Percentiles rank a stretch among this genome's conserved stretches.
Evolutionary conservation across 2,888 invertebrate species (phyloP).

Genomic region (Crocallis elinguaria): DNA sequence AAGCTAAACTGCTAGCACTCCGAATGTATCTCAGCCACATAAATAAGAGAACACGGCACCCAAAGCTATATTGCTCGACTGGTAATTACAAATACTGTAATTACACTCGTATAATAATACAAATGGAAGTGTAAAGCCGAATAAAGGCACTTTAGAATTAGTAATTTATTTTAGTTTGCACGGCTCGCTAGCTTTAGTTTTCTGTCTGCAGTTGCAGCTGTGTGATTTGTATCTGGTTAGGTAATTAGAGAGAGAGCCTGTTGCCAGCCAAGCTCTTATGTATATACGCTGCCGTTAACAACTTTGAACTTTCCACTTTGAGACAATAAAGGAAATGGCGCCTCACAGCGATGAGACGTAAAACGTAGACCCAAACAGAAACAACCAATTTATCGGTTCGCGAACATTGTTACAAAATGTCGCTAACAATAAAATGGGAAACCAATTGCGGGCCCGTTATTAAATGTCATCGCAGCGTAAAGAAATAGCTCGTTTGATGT

Average conservation of each 20-base stretch:
- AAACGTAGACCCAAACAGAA: slow-evolving; percentile 26
- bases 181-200: slow-evolving; percentile 28
- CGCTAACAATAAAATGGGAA: slow-evolving; percentile 58
- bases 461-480: slow-evolving; percentile 64
- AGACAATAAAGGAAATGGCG: slow-evolving; percentile 13
- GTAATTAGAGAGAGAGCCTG: slow-evolving; percentile 40
- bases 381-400: slow-evolving; percentile 45
- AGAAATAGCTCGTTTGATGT: slow-evolving; percentile 71
- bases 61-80: background rate
- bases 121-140: slow-evolving; percentile 24
- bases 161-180: slow-evolving; percentile 41
- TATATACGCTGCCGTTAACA: slow-evolving; percentile 4
- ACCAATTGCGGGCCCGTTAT: slow-evolving; percentile 60
- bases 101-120: slow-evolving; percentile 8
- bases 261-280: slow-evolving; percentile 9
- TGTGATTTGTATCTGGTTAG: slow-evolving; percentile 28
- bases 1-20: too few relatives aligned
- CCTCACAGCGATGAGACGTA: slow-evolving; percentile 24
- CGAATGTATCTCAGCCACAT: background rate
- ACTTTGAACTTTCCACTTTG: slow-evolving; percentile 4
- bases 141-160: slow-evolving; percentile 27
- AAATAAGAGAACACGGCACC: background rate
- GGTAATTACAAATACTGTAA: slow-evolving; percentile 6
- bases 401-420: slow-evolving; percentile 53
- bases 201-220: slow-evolving; percentile 25